Evolutionary conservation across 2,888 invertebrate species (phyloP).

Genomic region (Eurytoma adleriae): DNA sequence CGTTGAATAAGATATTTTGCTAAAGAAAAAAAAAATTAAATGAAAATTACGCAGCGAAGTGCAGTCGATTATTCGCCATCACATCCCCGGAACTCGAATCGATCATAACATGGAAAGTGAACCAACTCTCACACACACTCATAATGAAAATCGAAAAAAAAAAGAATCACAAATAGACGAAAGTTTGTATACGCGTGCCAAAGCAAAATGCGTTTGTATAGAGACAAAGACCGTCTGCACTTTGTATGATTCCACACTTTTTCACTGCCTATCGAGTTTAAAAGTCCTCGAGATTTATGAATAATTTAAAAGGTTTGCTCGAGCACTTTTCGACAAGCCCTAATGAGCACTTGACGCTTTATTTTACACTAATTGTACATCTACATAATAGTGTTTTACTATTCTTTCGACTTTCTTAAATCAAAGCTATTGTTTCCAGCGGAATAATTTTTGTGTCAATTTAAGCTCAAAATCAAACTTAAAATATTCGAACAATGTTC

Average conservation of each 20-base stretch:
- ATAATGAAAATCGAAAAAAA: conserved; percentile 15
- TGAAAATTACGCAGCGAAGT: conserved; percentile 4
- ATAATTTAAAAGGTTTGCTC: conserved; percentile 37
- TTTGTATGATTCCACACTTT: conserved; percentile 53
- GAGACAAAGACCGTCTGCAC: conserved; percentile 50
- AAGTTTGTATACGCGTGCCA: conserved; percentile 56
- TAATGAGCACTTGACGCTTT: conserved; percentile 34
- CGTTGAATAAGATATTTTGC: conserved; percentile 53
- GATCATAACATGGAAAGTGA: conserved; percentile 34
- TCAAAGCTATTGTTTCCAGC: neutral
- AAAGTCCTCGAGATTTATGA: conserved; percentile 36
- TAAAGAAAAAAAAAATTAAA: conserved; percentile 44
- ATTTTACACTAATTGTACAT: conserved; percentile 29
- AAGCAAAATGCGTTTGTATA: conserved; percentile 50
- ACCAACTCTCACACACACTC: conserved; percentile 16
- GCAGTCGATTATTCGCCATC: conserved; percentile 38
- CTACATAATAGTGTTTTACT: neutral
- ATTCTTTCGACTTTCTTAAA: conserved; percentile 1
- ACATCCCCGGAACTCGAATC: conserved; percentile 11
- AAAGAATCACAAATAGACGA: conserved; percentile 42
- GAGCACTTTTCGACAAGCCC: conserved; percentile 39
- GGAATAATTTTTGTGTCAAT: conserved; percentile 25
- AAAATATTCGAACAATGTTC: conserved; percentile 40
- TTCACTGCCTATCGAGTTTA: conserved; percentile 54
- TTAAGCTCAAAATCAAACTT: conserved; percentile 32